Conservation (phyloP, 2,797 vertebrate species). For the Oceanodroma leucorhoa region DNA sequence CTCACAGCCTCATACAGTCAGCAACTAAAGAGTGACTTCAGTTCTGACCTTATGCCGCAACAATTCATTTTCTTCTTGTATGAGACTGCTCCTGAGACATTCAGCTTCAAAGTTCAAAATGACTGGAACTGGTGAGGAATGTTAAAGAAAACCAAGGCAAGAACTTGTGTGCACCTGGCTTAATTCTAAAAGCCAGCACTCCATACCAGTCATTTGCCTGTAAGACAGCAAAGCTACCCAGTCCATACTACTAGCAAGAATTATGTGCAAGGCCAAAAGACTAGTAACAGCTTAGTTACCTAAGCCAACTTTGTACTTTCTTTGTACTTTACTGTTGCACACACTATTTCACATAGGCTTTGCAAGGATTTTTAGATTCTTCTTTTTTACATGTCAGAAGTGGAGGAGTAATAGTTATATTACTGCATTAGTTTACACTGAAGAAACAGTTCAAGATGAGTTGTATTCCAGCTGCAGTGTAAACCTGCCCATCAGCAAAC, state of each 20-base stretch:
- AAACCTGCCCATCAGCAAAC: not conserved
- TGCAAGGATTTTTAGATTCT: not conserved
- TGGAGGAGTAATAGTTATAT: not conserved
- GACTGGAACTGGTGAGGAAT: constrained; percentile 86
- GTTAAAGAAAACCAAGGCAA: constrained; percentile 74
- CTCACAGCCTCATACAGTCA: not conserved
- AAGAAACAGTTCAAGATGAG: not conserved
- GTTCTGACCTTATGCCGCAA: constrained; percentile 86
- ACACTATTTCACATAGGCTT: not conserved
- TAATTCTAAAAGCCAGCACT: not conserved
- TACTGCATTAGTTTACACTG: not conserved
- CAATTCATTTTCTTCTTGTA: constrained; percentile 92
- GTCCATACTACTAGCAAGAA: not conserved
- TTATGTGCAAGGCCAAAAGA: not conserved
- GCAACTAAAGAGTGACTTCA: not conserved
- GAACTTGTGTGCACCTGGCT: not conserved
- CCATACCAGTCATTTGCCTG: not conserved
- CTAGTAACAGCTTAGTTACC: not conserved
- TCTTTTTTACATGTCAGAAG: not conserved
- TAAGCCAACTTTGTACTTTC: not conserved
- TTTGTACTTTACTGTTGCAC: not conserved
- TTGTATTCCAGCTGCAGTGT: not conserved
- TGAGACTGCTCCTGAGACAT: constrained; percentile 82
- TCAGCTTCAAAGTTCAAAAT: constrained; percentile 93
- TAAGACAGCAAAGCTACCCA: not conserved